Evolutionary conservation across 2,888 invertebrate genomes (phyloP), one percentile per base, ranked within the genome.

Genomic region (Eubasilissa splendida): DNA sequence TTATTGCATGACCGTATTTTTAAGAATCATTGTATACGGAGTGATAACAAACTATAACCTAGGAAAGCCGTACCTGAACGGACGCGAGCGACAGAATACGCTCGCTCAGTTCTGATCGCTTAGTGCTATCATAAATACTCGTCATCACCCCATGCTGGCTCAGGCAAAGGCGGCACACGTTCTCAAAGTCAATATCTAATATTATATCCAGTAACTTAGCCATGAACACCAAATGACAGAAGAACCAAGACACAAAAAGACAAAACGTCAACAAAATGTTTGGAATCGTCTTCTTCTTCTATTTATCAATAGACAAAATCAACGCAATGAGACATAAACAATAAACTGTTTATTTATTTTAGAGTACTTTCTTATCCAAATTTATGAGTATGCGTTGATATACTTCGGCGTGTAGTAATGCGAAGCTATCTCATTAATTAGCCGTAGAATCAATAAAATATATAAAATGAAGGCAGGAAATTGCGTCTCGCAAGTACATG

Each of bases 161-260:
- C 10, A 87, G 82, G 63, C 87, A 87, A 77, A 87, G 84, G 50
- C 87, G 84, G 81, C 86, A 87, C 65, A 86, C 85, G 82, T 84
- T 84, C 12, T 83, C 85, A n/a, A 85, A 85, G 80, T 85, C 85
- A 3, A 82, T 63, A 52, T 80, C 70, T 59, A 78, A 53, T 59
- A 81, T 66, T 71, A 71, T 71, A 54, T 71, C 71, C 54, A 71
- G 22, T 54, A 71, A 71, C 54, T 54, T 71, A 9, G 71, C 14
- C 54, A 54, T 54, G 71, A 54, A 71, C 53, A 58, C 11, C n/a
- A 11, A n/a, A 58, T 58, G 58, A 53, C 71, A 71, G 33, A 31
- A 54, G 14, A 53, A 5, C 4, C 31, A 22, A 71, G 54, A 10
- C 22, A 54, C 14, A 71, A 33, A 52, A 71, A 53, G 53, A 22